These are phyloP conservation scores for Leptopilina boulardi DNA, from an alignment of 1,140 invertebrate species.

Conservation along the genomic window DNA sequence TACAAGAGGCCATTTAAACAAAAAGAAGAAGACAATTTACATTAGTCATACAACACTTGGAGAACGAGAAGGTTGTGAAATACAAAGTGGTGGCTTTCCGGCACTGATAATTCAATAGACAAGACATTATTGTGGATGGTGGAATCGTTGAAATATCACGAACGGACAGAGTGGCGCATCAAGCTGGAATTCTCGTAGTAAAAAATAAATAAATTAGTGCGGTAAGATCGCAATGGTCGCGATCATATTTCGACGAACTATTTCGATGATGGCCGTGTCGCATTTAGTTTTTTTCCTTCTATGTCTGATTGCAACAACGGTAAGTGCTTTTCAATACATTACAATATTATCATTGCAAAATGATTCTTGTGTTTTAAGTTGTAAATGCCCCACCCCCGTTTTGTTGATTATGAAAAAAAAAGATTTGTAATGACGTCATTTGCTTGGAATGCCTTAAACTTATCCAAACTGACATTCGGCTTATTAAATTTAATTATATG, in stretches of 20 bases:
- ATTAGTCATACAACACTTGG: no score
- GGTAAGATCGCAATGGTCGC: constrained; percentile 1
- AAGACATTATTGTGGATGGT: no score
- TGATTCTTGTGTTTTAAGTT: background rate
- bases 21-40: no score
- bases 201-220: background rate
- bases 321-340: constrained; percentile 50
- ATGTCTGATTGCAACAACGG: constrained; percentile 22
- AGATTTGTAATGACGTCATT: constrained; percentile 59
- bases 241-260: constrained; percentile 38
- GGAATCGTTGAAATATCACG: no score
- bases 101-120: no score
- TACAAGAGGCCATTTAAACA: no score
- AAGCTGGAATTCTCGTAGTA: constrained; percentile 13
- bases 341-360: background rate
- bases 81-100: no score
- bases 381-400: constrained; percentile 36
- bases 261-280: constrained; percentile 47
- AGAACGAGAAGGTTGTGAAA: no score
- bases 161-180: background rate
- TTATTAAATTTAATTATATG: constrained; percentile 61
- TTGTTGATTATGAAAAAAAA: background rate
- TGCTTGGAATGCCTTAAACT: constrained; percentile 52
- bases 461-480: constrained; percentile 3
- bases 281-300: constrained; percentile 44